Evolutionary conservation across 2,888 invertebrate species (phyloP).

Genomic region (Neoitamus cyanurus): DNA sequence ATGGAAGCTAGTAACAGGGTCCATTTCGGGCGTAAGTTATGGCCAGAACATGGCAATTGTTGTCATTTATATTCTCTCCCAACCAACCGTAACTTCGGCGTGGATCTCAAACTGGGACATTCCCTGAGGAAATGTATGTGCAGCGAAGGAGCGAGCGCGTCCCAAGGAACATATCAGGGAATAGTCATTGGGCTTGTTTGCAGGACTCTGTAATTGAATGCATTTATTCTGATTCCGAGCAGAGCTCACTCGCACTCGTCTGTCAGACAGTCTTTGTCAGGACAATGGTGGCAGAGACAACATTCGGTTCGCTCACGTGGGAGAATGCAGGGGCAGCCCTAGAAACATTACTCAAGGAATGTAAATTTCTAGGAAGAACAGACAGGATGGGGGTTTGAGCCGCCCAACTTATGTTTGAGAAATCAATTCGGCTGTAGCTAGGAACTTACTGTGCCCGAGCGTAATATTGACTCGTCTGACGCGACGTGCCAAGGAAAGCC

Average conservation of each 20-base stretch:
- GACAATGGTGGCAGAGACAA: slow-evolving; percentile 21
- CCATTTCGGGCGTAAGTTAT: not conserved
- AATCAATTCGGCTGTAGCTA: not conserved
- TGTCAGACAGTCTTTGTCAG: not conserved
- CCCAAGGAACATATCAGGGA: not conserved
- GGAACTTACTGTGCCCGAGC: not conserved
- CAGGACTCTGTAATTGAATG: slow-evolving; percentile 45
- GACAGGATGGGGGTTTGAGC: not conserved
- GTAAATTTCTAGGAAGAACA: slow-evolving; percentile 44
- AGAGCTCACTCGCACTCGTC: not conserved
- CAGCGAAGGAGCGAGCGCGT: not conserved
- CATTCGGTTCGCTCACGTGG: not conserved
- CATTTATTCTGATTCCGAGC: slow-evolving; percentile 39
- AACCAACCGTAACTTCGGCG: not conserved
- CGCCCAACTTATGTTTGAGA: not conserved
- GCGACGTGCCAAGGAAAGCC: not conserved
- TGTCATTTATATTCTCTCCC: slow-evolving; percentile 24
- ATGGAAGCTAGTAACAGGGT: slow-evolving; percentile 17
- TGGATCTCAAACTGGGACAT: slow-evolving; percentile 12
- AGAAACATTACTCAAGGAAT: slow-evolving; percentile 24
- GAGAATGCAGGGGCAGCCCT: not conserved
- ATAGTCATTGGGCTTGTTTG: not conserved
- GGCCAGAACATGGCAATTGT: slow-evolving; percentile 16
- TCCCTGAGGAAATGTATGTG: not conserved
- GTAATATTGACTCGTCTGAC: slow-evolving; percentile 19